Evolutionary conservation across 2,113 vertebrate genomes (phyloP), one percentile per base, ranked within the genome.

Genomic region (Meriones unguiculatus): DNA sequence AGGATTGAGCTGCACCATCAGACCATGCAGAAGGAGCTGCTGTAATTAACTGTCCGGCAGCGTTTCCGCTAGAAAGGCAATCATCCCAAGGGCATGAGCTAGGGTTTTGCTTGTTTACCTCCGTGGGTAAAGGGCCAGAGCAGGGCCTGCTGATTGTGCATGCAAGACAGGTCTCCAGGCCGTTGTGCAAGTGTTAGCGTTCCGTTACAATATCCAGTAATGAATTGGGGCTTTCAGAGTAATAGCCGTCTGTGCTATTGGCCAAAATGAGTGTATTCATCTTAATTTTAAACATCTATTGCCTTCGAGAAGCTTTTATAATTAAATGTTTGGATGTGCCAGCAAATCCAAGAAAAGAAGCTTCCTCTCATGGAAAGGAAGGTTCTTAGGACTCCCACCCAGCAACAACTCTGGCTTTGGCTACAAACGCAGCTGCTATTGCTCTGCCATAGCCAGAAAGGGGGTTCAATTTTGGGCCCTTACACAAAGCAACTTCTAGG

Each of bases 281-380:
- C 98, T 98, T 98, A 95, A 98, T 98, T 98, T 97, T 98, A 98
- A 25, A 6, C 98, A 95, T 98, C 94, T 96, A 97, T 97, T 97
- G 98, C 98, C 97, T 98, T 97, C 96, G 94, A 97, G 97, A 96
- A 96, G 96, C 87, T 98, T 98, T 98, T 97, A 91, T 97, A 98
- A 98, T 98, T 98, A 98, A 98, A 98, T 98, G 97, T 98, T 98
- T 98, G 98, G 97, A 98, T 98, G 96, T 97, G 84, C 94, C 95
- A 96, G 96, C 90, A 98, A 98, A 97, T 78, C 97, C 93, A 73
- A 98, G 89, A 94, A 86, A 98, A 95, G 84, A 96, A 90, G 77
- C 97, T 96, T 95, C 97, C 93, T 88, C 94, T 92, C 32, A 78
- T 64, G 30, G 85, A 92, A 93, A 96, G 96, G 67, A 97, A 97